Percentiles rank a stretch among this genome's conserved stretches.
These are phyloP conservation scores for Bungarus multicinctus DNA, from an alignment of 2,113 vertebrate species.

Conservation along the genomic window DNA sequence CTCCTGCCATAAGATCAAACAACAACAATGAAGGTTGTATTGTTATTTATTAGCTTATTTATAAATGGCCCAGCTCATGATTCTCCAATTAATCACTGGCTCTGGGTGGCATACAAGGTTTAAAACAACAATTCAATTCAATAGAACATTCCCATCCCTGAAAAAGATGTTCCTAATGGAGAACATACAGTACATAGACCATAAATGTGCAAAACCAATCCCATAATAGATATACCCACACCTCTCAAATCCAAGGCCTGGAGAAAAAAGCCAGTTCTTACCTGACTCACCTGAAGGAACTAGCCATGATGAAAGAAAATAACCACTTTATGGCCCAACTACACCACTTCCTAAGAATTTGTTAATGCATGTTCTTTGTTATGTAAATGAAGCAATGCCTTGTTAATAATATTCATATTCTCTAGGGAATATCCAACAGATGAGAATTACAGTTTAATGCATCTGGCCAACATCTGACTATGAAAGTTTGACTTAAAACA, in stretches of 20 bases:
- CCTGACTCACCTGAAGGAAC: not conserved
- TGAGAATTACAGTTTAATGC: not conserved
- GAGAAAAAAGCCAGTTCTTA: not conserved
- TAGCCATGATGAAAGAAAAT: not conserved
- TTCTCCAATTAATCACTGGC: not conserved
- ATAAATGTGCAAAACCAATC: not conserved
- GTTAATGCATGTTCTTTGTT: not conserved
- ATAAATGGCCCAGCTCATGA: not conserved
- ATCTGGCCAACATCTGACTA: not conserved
- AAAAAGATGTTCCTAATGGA: not conserved
- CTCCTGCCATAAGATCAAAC: not conserved
- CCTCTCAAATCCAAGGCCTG: not conserved
- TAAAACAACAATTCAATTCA: not conserved
- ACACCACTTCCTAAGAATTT: not conserved
- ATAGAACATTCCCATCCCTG: not conserved
- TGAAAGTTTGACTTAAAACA: not conserved
- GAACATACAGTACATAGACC: not conserved
- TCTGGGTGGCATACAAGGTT: not conserved
- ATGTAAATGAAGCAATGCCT: not conserved
- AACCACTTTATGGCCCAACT: not conserved
- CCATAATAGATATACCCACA: not conserved
- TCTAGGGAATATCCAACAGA: not conserved
- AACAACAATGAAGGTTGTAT: not conserved
- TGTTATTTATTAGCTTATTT: not conserved
- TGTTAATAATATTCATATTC: not conserved